Evolutionary conservation across 2,888 invertebrate species (phyloP), one percentile per base, ranked within the genome.

Genomic region (Drosophila tanythrix): DNA sequence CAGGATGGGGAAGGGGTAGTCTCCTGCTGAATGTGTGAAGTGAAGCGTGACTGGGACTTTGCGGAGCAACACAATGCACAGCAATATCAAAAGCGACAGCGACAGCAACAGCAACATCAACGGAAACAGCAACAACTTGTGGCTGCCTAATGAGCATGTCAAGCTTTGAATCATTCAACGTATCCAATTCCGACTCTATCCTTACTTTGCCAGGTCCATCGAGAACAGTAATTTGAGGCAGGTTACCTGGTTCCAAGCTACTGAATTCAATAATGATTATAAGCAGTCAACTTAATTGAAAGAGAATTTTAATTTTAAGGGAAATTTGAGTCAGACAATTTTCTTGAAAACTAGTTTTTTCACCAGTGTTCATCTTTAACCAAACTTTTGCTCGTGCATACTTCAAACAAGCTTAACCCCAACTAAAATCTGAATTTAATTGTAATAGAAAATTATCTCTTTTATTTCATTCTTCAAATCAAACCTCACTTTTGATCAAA

Each of bases 31-130:
- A 70, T 81, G 59, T 65, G 82, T 71, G 83, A 67, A 74, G 33
- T 59, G 76, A 71, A 71, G 70, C 83, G 84, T 83, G 83, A 83
- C 83, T 81, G 83, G 69, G 74, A 72, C 50, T 68, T 38, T 25
- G 53, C 57, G 15, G n/a, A 21, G 36, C 13, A 36, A 40, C 56
- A 48, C 27, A 56, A 57, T n/a, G 38, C 11, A n/a, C 36, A 56
- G 2, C 25, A 46, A 25, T 46, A 46, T 46, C 36, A 29, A 21
- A 46, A n/a, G 36, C n/a, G 36, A 27, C 27, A 46, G 33, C 35
- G 13, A 59, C 48, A 50, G 52, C 66, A 70, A 52, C 48, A 80
- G 21, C 25, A 38, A 38, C 21, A 36, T 13, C 27, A 38, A 25
- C 25, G 38, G 36, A 18, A 18, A 62, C 50, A 50, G 52, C 63